A percentile compares a stretch with the other conserved stretches of the same genome.
phyloP scores from a whole-genome alignment of 1,140 invertebrate genomes.

The Drosophila ironensis region DNA sequence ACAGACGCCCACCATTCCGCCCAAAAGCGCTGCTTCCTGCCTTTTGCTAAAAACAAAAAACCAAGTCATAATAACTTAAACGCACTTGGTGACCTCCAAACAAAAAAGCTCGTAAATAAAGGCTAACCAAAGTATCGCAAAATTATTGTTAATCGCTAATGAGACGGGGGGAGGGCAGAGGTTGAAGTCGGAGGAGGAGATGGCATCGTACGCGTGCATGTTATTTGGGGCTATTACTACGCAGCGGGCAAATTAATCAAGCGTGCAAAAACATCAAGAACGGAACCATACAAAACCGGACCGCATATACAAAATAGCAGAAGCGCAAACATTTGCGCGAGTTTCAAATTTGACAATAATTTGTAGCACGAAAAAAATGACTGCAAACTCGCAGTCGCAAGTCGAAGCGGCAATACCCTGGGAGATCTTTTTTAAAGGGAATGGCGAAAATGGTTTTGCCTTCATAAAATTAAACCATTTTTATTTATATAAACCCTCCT shows the following conservation, averaged over 20 bases:
- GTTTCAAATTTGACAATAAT: slow-evolving; percentile 60
- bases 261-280: slow-evolving; percentile 51
- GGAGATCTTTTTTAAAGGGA: too few relatives aligned
- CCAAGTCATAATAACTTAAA: slow-evolving; percentile 51
- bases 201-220: slow-evolving; percentile 19
- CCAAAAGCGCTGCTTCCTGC: neutral
- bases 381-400: neutral
- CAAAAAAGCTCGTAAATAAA: slow-evolving; percentile 59
- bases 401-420: slow-evolving; percentile 13
- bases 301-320: neutral
- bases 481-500: too few relatives aligned
- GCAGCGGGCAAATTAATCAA: slow-evolving; percentile 76
- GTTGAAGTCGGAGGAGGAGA: slow-evolving; percentile 3
- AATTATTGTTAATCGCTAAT: slow-evolving; percentile 69
- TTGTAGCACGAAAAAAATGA: slow-evolving; percentile 25
- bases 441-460: too few relatives aligned
- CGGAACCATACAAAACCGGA: slow-evolving; percentile 7
- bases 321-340: slow-evolving; percentile 50
- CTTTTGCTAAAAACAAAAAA: neutral
- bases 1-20: slow-evolving; percentile 17
- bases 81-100: slow-evolving; percentile 69
- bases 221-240: slow-evolving; percentile 59
- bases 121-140: slow-evolving; percentile 37
- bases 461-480: too few relatives aligned
- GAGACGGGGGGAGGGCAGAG: slow-evolving; percentile 52